Evolutionary conservation across 1,140 invertebrate species (phyloP).

Genomic region (Thaumatotibia leucotreta): DNA sequence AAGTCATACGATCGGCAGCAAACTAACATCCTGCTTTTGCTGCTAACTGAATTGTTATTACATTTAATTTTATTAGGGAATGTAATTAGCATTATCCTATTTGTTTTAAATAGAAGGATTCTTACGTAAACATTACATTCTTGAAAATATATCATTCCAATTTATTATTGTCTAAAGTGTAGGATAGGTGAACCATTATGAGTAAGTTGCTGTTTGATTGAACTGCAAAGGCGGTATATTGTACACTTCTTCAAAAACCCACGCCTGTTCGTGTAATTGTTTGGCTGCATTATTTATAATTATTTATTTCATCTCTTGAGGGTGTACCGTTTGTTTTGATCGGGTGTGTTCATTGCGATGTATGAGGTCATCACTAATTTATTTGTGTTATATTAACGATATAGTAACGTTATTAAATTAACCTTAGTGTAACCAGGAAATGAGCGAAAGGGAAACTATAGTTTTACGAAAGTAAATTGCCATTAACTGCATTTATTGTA

Average conservation of each 20-base stretch:
- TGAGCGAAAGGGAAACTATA: constrained; percentile 29
- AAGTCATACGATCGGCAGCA: not conserved
- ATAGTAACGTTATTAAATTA: constrained; percentile 28
- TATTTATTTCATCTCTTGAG: constrained; percentile 45
- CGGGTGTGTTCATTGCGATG: constrained; percentile 31
- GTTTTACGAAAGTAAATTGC: constrained; percentile 60
- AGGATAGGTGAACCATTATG: constrained; percentile 64
- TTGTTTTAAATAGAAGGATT: constrained; percentile 44
- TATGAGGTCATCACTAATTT: constrained; percentile 41
- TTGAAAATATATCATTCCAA: constrained; percentile 73
- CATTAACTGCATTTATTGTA: constrained; percentile 70
- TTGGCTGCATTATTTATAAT: constrained; percentile 45
- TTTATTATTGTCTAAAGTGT: constrained; percentile 64
- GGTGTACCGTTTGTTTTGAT: constrained; percentile 36
- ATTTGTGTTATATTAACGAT: constrained; percentile 30
- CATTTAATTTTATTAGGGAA: not conserved
- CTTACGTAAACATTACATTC: constrained; percentile 67
- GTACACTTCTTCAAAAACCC: not conserved
- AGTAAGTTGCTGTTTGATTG: constrained; percentile 35
- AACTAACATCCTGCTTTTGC: not conserved
- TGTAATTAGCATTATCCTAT: constrained; percentile 12
- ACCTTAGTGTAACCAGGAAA: constrained; percentile 36
- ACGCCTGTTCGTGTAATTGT: constrained; percentile 58
- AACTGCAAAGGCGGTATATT: not conserved
- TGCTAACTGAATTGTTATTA: not conserved